Evolutionary conservation across 2,797 vertebrate genomes (phyloP).

Genomic region (Sebastes melanostomus): DNA sequence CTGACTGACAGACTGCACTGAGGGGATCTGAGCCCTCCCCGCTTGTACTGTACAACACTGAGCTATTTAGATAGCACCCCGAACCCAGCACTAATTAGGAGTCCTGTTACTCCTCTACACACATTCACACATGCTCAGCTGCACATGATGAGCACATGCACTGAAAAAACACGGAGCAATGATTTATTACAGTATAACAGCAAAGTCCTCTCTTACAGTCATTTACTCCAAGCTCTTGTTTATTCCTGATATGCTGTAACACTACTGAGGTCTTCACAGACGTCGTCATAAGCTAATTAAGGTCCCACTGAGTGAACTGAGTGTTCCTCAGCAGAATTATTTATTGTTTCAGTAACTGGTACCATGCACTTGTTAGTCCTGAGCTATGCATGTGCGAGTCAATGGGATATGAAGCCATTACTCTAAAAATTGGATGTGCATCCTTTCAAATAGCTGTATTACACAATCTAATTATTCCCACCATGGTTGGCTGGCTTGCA

Average conservation of each 20-base stretch:
- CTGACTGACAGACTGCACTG: slow-evolving; percentile 60
- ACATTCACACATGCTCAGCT: slow-evolving; percentile 30
- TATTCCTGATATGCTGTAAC: slow-evolving; percentile 44
- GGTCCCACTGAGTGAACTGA: neutral
- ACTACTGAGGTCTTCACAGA: slow-evolving; percentile 23
- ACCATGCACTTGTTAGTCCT: neutral
- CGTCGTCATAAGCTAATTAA: slow-evolving; percentile 30
- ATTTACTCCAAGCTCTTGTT: slow-evolving; percentile 17
- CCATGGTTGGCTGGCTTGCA: slow-evolving; percentile 15
- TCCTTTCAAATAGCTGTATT: slow-evolving; percentile 40
- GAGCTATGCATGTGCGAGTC: slow-evolving; percentile 23
- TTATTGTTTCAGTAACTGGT: slow-evolving; percentile 34
- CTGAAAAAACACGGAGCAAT: slow-evolving; percentile 16
- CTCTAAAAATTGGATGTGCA: slow-evolving; percentile 6
- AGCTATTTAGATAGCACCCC: slow-evolving; percentile 53
- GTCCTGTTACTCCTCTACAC: slow-evolving; percentile 33
- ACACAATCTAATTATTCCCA: slow-evolving; percentile 46
- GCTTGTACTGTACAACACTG: slow-evolving; percentile 65
- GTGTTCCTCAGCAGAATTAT: slow-evolving; percentile 26
- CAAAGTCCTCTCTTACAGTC: slow-evolving; percentile 4
- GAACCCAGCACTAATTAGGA: slow-evolving; percentile 56
- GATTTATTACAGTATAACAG: slow-evolving; percentile 38
- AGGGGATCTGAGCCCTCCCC: slow-evolving; percentile 57
- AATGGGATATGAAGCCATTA: slow-evolving; percentile 37
- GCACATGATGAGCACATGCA: slow-evolving; percentile 5